Evolutionary conservation across 2,888 invertebrate genomes (phyloP), one percentile per base, ranked within the genome.

Genomic region (Pristionchus mayeri): DNA sequence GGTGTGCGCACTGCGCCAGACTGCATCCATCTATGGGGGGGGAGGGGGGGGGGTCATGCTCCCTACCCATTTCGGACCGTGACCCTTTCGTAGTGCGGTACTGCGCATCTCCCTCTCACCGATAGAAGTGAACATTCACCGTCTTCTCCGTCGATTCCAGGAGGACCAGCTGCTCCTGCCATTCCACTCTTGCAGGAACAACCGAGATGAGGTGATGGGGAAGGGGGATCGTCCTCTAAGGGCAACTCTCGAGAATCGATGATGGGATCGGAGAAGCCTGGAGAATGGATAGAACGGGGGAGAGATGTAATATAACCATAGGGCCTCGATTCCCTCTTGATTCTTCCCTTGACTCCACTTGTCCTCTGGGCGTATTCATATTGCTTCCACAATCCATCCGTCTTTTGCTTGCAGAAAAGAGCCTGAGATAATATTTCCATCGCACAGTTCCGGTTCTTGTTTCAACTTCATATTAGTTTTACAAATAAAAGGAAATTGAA

Each of bases 131-230:
- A 44, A 44, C 13, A 13, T 44, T 86, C 86, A 85, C 91, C 91
- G 60, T 91, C 90, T 57, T 87, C 83, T 86, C 89, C 89, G 85
- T 89, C 87, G 60, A 87, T 86, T 87, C 91, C 91, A 76, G 91
- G 89, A 57, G 89, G 86, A 79, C 91, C 91, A 18, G 91, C 89
- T 11, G 89, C 87, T 85, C 91, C 91, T 11, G 75, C 54, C 48
- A 16, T 6, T 78, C 76, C 76, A 44, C 48, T 27, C 27, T 84
- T 78, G 34, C 78, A 63, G 27, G 76, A 78, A 24, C 78, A 84
- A 40, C 60, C 89, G 16, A 44, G 60, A 27, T 54, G n/a, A 57
- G 52, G 80, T 57, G 37, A 27, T 13, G n/a, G 24, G 9, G 37
- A 44, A 50, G 30, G 16, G 24, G 44, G 27, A 27, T 44, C 50